phyloP scores from a whole-genome alignment of 2,888 invertebrate species.

The Chorisops tibialis region DNA sequence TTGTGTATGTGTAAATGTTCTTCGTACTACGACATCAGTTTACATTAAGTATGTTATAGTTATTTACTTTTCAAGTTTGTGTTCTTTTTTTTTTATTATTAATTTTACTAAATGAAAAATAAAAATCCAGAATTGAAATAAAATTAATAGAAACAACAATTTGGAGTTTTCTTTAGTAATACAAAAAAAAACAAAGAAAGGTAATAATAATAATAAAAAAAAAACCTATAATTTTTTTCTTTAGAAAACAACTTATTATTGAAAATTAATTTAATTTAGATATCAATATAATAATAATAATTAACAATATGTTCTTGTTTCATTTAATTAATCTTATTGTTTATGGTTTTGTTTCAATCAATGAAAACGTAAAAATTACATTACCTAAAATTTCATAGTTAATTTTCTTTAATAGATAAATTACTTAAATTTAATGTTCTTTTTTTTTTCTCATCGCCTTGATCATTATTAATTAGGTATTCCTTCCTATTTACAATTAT shows the following conservation, averaged over 20 bases:
- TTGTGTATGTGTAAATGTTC: no score
- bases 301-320: constrained; percentile 16
- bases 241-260: background rate
- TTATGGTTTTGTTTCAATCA: constrained; percentile 20
- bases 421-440: constrained; percentile 31
- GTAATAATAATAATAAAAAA: no score
- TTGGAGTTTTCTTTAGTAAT: no score
- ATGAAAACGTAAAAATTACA: constrained; percentile 15
- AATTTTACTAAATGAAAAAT: no score
- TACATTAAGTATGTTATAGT: no score
- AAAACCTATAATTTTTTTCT: no score
- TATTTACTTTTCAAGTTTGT: no score
- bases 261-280: constrained; percentile 23
- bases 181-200: no score
- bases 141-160: no score
- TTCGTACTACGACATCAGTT: no score
- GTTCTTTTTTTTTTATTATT: no score
- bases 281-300: constrained; percentile 22
- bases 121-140: no score
- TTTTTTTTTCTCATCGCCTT: constrained; percentile 4
- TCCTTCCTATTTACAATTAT: background rate
- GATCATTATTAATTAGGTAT: constrained; percentile 26
- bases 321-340: constrained; percentile 15
- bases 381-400: constrained; percentile 25
- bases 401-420: constrained; percentile 28